phyloP scores from a whole-genome alignment of 2,797 vertebrate genomes.

The Labroides dimidiatus region DNA sequence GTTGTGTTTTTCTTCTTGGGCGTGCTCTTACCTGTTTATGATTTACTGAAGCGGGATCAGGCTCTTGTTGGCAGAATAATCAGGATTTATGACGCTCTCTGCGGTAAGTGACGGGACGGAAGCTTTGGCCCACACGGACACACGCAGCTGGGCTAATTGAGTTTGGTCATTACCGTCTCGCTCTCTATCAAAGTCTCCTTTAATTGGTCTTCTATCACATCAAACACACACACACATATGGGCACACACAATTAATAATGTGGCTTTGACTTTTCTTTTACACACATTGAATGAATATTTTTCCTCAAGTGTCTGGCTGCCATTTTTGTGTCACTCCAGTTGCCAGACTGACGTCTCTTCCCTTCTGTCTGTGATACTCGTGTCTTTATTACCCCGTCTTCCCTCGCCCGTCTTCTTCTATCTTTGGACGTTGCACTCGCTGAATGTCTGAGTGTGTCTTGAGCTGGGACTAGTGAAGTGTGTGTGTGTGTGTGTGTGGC shows the following conservation, averaged over 20 bases:
- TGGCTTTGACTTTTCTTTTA: conserved; percentile 18
- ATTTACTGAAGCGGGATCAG: conserved; percentile 64
- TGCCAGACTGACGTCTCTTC: neutral
- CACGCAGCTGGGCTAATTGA: conserved; percentile 66
- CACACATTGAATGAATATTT: conserved; percentile 8
- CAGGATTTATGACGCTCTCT: conserved; percentile 75
- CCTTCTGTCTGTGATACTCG: conserved; percentile 10
- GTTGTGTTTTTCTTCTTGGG: conserved; percentile 28
- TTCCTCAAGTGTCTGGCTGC: neutral
- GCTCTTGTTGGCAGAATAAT: conserved; percentile 75
- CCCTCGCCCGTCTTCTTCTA: conserved; percentile 6
- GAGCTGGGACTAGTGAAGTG: neutral
- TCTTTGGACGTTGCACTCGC: conserved; percentile 38
- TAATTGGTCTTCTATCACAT: conserved; percentile 61
- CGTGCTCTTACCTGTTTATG: conserved; percentile 58
- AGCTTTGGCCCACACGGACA: conserved; percentile 45
- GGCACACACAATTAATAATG: neutral
- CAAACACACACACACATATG: conserved; percentile 37
- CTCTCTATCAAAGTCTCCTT: conserved; percentile 67
- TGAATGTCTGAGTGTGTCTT: conserved; percentile 25
- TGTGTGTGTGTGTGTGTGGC: conserved; percentile 5
- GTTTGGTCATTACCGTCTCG: conserved; percentile 75
- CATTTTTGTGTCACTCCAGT: neutral
- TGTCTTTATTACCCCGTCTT: conserved; percentile 14
- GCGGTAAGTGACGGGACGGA: conserved; percentile 57